Evolutionary conservation across 2,888 invertebrate species (phyloP), one percentile per base, ranked within the genome.

Genomic region (Augochlorella aurata): DNA sequence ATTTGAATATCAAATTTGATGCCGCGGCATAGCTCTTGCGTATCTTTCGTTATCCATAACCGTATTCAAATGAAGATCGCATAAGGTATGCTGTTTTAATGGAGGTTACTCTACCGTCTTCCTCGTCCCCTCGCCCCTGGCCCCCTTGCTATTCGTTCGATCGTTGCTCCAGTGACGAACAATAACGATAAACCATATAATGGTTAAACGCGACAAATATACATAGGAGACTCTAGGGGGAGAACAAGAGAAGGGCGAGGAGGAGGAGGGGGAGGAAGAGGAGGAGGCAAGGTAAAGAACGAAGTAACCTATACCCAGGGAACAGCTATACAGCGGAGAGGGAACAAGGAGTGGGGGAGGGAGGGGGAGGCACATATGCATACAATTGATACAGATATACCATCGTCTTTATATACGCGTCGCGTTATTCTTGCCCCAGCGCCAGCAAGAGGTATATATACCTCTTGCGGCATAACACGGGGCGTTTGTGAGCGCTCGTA

Each of bases 301-400:
- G 54, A 58, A 24, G 63, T 63, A 63, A 63, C 63, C 61, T 63
- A 63, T 63, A 38, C 66, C 79, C 45, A 10, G 58, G 66, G 54
- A 12, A 14, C 21, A 24, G 24, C 54, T 21, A 45, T 29, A 47
- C 24, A 21, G 49, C 2, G 79, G 18, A 5, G 47, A 12, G 29
- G 24, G 12, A 38, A 45, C 44, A 29, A 44, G 69, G 14, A 47
- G 47, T 47, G 24, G 14, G 18, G 9, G 45, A 44, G 47, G 29
- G 47, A 82, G 81, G 69, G 80, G 71, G 82, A 82, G 79, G 83
- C 90, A 85, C 90, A 93, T 93, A 93, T 93, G 92, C 93, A 93
- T 93, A 93, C 93, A 93, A 93, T 93, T 93, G 93, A 93, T 93
- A 93, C 93, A 93, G 93, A 93, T 93, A 93, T 92, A 93, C 91